Conservation (phyloP, 2,888 invertebrate genomes). For the Oegoconia quadripuncta region DNA sequence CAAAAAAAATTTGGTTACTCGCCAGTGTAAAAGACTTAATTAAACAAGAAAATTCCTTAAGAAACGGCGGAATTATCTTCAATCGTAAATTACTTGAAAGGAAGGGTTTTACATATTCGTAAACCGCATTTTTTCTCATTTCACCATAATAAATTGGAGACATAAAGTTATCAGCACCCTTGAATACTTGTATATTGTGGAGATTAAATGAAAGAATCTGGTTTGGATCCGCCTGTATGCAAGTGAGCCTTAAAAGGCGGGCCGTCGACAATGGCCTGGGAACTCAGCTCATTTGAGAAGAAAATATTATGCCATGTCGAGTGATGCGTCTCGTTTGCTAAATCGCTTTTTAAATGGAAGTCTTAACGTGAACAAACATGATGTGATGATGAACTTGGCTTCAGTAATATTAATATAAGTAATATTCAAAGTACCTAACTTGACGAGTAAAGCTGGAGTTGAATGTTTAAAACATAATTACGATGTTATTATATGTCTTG, state of each 20-base stretch:
- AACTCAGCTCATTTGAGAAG: constrained; percentile 76
- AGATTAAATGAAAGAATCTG: constrained; percentile 44
- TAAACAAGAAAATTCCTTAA: background rate
- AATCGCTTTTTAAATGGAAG: constrained; percentile 66
- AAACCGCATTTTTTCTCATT: constrained; percentile 1
- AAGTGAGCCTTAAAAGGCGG: constrained; percentile 61
- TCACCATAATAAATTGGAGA: constrained; percentile 15
- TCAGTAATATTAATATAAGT: background rate
- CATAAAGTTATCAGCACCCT: constrained; percentile 21
- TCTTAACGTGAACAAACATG: constrained; percentile 43
- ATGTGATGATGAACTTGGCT: constrained; percentile 14
- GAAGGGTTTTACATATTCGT: constrained; percentile 7
- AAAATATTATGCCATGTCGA: constrained; percentile 66
- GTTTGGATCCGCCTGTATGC: constrained; percentile 66
- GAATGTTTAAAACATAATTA: too few relatives aligned
- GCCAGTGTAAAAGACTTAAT: constrained; percentile 3
- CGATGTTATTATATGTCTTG: too few relatives aligned
- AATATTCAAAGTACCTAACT: too few relatives aligned
- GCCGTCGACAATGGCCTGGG: constrained; percentile 73
- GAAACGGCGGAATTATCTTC: constrained; percentile 7
- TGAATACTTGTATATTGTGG: constrained; percentile 11
- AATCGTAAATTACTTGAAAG: constrained; percentile 9
- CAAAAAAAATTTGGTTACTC: too few relatives aligned
- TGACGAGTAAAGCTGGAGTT: too few relatives aligned
- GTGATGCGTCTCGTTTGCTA: constrained; percentile 40